Base-by-base conservation (phyloP, 1,140 invertebrate species). In the Chrysoperla carnea region DNA sequence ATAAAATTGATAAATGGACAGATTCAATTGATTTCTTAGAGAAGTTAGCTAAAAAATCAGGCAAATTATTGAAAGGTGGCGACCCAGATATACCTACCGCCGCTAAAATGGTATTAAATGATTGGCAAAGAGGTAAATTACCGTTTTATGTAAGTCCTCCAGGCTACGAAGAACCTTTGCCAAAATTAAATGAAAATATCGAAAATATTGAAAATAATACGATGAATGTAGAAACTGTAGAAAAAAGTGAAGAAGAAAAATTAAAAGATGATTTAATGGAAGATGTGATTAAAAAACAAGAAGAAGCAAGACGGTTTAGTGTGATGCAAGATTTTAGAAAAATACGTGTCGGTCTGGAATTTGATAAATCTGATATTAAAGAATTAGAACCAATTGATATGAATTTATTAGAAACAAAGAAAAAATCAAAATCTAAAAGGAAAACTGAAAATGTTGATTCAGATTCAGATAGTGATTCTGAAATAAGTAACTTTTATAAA, bases 61-160 rank as follows among this genome's bases (percentile, higher is more conserved):
- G 96, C 8, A 94, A 90, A 66, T 64, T 99, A 36, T 60, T 96
- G 1, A 98, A 96, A 62, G 91, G 91, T 50, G 95, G 92, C 17
- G 92, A 99, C 61, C 89, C 95, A 8, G 92, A 99, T 66, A 68
- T 94, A 8, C 65, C 69, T 38, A 81, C 82, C 38, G 81, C 86
- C 11, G 81, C 96, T 1, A 86, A 85, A 60, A 96, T 96, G 84
- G 77, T 99, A 4, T 66, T 99, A 0, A 99, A 99, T 70, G 96
- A 99, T 62, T 99, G 88, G 81, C 95, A 99, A 64, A 73, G 96
- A 54, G 95, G 95, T 9, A 94, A 93, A 64, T 65, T 99, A 35
- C 94, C 94, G 0, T 98, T 86, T 62, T 98, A 90, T 70, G 79
- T 90, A 1, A 68, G 76, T 40, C 94, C 93, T 8, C 76, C 81